Conservation (phyloP, 2,797 vertebrate genomes). For the Cottoperca gobio region DNA sequence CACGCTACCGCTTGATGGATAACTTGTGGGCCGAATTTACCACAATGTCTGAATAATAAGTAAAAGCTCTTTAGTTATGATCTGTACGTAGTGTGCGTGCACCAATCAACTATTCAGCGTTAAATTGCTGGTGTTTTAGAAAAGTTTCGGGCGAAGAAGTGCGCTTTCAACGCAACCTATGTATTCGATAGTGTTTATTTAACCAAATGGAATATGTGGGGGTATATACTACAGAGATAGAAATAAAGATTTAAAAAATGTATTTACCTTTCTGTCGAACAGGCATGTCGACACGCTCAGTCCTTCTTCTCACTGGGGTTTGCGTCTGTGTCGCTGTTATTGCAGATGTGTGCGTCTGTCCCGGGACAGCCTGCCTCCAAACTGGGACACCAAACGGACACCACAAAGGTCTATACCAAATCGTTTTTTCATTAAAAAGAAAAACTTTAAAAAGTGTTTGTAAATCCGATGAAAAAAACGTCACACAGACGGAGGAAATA, state of each 20-base stretch:
- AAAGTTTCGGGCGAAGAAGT: background rate
- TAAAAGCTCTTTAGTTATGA: fast-evolving
- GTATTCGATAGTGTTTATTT: background rate
- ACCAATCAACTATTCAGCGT: background rate
- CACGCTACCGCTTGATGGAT: background rate
- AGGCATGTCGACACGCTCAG: slow-evolving; percentile 67
- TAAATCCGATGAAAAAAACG: background rate
- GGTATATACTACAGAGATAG: fast-evolving
- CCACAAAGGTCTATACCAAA: background rate
- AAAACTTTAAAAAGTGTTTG: background rate
- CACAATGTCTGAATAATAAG: background rate
- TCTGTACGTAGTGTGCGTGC: fast-evolving
- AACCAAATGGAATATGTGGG: background rate
- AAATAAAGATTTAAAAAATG: background rate
- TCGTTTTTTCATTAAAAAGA: background rate
- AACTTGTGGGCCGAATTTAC: slow-evolving; percentile 10
- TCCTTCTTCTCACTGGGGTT: slow-evolving; percentile 12
- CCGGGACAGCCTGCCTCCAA: slow-evolving; percentile 55
- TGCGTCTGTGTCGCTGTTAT: slow-evolving; percentile 33
- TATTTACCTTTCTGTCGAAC: slow-evolving; percentile 79
- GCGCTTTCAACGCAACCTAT: background rate
- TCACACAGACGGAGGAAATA: background rate
- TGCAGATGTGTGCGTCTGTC: slow-evolving; percentile 69
- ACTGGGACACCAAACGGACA: slow-evolving; percentile 51
- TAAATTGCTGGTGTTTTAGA: background rate